Base-by-base conservation (phyloP, 2,113 vertebrate genomes). In the Syngnathus scovelli region DNA sequence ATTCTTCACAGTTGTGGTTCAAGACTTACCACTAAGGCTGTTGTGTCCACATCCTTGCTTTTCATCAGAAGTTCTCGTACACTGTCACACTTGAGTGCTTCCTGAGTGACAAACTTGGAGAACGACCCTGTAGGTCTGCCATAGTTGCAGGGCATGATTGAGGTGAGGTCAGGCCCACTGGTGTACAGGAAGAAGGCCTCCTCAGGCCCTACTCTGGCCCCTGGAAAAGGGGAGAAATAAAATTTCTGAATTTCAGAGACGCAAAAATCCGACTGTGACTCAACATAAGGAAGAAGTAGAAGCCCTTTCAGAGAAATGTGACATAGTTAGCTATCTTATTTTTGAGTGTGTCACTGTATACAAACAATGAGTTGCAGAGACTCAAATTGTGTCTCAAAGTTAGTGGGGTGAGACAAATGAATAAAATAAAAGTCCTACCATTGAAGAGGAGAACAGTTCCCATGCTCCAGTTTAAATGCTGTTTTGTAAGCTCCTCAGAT, bases 61-160 rank as follows among this genome's bases (percentile, higher is more conserved):
- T 90, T 91, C 93, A 95, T 93, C 70, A 98, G 89, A 69, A 98
- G 90, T 60, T 96, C 94, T 66, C 90, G 92, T 5, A 98, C 87
- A 63, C 93, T 83, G 60, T 95, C 93, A 89, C 92, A 94, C 16
- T 85, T 92, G n/a, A 99, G 86, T 69, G 92, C 92, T 54, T 98
- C 95, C 79, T 92, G 93, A 64, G 83, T 92, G 75, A 98, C 89
- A n/a, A 97, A 98, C 77, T 93, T 98, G 39, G 94, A 96, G 61
- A 92, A 92, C 70, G 93, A 89, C 61, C 74, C 79, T 1, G 64
- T 48, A 18, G 90, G 85, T 80, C 92, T 93, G 67, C 95, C 95
- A 41, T 97, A 94, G 89, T 95, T 99, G 84, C 96, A 99, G 11
- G 96, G 95, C 94, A 98, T 98, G 75, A 98, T 77, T 4, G 95